Base-by-base conservation (phyloP, 2,797 vertebrate genomes). In the Strix occidentalis region DNA sequence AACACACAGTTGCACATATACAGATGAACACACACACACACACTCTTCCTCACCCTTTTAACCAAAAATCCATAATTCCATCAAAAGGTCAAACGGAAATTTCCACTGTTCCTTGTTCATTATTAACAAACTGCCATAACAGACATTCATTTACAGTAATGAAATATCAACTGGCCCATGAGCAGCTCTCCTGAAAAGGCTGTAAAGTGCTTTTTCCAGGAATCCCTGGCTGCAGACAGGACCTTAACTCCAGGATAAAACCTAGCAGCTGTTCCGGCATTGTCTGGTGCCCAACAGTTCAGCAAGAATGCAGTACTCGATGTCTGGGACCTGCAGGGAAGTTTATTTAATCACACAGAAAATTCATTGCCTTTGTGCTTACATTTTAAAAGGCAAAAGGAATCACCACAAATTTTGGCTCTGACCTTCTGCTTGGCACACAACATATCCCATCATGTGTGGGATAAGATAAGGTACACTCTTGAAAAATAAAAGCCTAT, bases 321-420 rank as follows among this genome's bases (percentile, higher is more conserved):
- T 14, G 29, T 60, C 33, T 9, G 4, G 37, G 41, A 75, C 26
- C n/a, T 70, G 29, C 33, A 37, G n/a, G 64, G 16, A 79, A 6
- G 13, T 68, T 87, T 6, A 65, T 70, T 76, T 90, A 35, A 72
- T 69, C 64, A 77, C 11, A 46, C 5, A 43, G 25, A 74, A 72
- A 70, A 79, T 51, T 43, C 29, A 57, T 19, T 70, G 21, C 7
- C 17, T 87, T 39, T 80, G 37, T 79, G 24, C 28, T 77, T 82
- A 35, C 31, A 35, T 87, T 87, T 94, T 53, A 79, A 80, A 90
- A 87, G n/a, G 43, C 53, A 83, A 58, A 82, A 70, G 29, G 16
- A 82, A 89, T 72, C 23, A n/a, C 33, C 63, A 71, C 9, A 50
- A 26, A 33, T 75, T 57, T 83, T 64, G 81, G 7, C 25, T 77